Conservation (phyloP, 2,888 invertebrate genomes). For the Orchesella flavescens region DNA sequence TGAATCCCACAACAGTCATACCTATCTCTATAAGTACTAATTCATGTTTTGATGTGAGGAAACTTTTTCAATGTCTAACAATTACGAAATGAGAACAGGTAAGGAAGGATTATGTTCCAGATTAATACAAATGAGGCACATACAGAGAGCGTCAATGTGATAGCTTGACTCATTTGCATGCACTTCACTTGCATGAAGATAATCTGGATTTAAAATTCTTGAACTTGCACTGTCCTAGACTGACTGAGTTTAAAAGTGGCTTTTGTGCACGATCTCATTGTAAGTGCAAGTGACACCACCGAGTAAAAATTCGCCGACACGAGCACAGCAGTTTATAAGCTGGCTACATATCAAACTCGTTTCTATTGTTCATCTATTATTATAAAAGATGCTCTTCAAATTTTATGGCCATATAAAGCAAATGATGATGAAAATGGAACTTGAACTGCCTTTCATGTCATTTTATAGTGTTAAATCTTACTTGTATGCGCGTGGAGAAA, state of each 20-base stretch:
- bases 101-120: constrained; percentile 34
- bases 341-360: too few relatives aligned
- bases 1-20: too few relatives aligned
- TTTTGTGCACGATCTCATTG: too few relatives aligned
- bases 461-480: too few relatives aligned
- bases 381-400: too few relatives aligned
- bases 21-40: background rate
- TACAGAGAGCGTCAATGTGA: background rate
- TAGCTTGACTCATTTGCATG: background rate
- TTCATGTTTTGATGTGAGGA: constrained; percentile 16
- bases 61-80: background rate
- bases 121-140: constrained; percentile 6
- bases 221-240: constrained; percentile 9
- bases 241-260: too few relatives aligned
- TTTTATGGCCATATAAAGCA: too few relatives aligned
- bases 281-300: background rate
- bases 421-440: too few relatives aligned
- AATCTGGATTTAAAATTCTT: constrained; percentile 6
- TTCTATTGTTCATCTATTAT: too few relatives aligned
- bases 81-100: background rate
- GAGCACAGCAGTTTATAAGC: too few relatives aligned
- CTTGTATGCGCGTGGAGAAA: too few relatives aligned
- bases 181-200: background rate
- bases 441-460: too few relatives aligned
- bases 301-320: background rate